Base-by-base conservation (phyloP, 2,797 vertebrate species). In the Delichon dasypus region DNA sequence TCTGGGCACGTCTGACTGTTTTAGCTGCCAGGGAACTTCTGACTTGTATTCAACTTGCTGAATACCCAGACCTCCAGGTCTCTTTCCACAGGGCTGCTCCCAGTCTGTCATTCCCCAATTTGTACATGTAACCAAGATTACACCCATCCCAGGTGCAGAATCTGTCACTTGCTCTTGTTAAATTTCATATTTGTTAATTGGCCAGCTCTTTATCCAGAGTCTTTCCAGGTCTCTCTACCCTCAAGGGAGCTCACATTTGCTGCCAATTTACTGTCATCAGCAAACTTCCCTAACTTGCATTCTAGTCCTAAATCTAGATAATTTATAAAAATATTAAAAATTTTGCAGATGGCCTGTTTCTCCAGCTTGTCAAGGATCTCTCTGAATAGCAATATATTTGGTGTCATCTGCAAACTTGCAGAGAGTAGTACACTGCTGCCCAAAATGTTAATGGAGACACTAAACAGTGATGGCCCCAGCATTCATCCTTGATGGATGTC, bases 1-100 rank as follows among this genome's bases (percentile, higher is more conserved):
- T 27, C 23, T 8, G 8, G 38, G 25, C 2, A 2, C 0, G 0
- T 40, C 13, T 30, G 60, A 10, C 23, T 16, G 15, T 65, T 73
- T 40, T 66, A 38, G 7, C 50, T 77, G 5, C 30, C 23, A 27
- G 21, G 27, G 3, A 32, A 34, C 19, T 16, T 19, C 8, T 93
- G 45, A 73, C 25, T 66, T 25, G 2, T 15, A 19, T 13, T 47
- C n/a, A 40, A 32, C 21, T 40, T 58, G 25, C 11, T 34, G 34
- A 13, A 45, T 53, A 58, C 7, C 13, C 38, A 58, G 5, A 25
- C 13, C 18, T 32, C 45, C 36, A 60, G 29, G n/a, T 72, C 4
- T 42, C 44, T 72, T 86, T 68, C 36, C 4, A 1, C 0, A 5
- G 4, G 18, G 13, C 45, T 67, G 14, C 6, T 34, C 18, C 17